These are phyloP conservation scores for Mastomys coucha DNA, from an alignment of 2,113 vertebrate genomes.

Conservation along the genomic window DNA sequence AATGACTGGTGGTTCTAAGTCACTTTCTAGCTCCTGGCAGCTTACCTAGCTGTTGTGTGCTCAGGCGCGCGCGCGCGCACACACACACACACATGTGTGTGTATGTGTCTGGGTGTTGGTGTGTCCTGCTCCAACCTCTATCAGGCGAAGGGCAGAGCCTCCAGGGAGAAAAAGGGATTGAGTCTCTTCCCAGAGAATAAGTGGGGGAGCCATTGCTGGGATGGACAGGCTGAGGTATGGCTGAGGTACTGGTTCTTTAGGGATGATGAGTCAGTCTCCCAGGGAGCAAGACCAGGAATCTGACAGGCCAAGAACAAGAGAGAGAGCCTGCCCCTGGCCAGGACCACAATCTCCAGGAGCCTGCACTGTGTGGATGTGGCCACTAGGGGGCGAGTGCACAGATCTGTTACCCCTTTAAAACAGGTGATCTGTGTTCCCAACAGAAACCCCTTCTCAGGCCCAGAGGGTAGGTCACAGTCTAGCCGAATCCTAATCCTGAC, in stretches of 20 bases:
- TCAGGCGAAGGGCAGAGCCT: neutral
- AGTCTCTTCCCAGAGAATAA: too few species aligned
- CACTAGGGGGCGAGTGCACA: neutral
- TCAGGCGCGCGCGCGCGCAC: too few species aligned
- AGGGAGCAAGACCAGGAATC: too few species aligned
- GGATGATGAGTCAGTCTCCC: too few species aligned
- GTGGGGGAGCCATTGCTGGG: neutral
- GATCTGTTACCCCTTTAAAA: neutral
- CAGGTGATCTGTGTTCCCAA: neutral
- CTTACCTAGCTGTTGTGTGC: neutral
- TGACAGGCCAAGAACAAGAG: neutral
- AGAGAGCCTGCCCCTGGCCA: neutral
- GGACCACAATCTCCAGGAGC: neutral
- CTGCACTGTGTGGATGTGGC: neutral
- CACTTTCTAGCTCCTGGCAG: neutral
- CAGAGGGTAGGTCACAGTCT: neutral
- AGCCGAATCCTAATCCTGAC: neutral
- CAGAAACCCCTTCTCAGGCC: neutral
- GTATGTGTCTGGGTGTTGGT: neutral
- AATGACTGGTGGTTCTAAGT: neutral
- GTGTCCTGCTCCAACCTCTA: neutral
- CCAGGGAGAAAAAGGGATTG: too few species aligned
- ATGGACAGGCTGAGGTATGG: neutral
- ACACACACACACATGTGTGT: neutral
- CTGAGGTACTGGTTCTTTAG: neutral